Percentiles rank a stretch among this genome's conserved stretches.
phyloP scores from a whole-genome alignment of 2,113 vertebrate species.

The Sakesphorus luctuosus region DNA sequence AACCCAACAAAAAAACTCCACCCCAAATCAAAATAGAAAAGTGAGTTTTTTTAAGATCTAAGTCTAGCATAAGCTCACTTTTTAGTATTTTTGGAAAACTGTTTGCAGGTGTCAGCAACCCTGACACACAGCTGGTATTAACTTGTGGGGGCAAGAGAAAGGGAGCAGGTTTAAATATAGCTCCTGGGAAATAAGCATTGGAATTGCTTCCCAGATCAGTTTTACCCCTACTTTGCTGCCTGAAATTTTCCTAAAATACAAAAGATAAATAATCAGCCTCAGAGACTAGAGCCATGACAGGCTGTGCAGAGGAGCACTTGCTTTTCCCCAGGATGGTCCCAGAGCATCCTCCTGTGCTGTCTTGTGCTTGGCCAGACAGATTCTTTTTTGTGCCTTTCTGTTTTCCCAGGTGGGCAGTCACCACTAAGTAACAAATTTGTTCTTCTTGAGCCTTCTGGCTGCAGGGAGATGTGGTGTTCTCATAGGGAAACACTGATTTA shows the following conservation, averaged over 20 bases:
- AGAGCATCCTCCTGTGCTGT: neutral
- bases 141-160: neutral
- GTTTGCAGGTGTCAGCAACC: neutral
- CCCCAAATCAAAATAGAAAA: neutral
- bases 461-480: neutral
- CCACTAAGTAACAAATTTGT: neutral
- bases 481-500: neutral
- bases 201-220: neutral
- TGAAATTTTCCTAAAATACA: neutral
- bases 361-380: neutral
- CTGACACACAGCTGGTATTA: constrained; percentile 1
- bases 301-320: neutral
- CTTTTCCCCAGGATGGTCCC: neutral
- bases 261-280: neutral
- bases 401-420: neutral
- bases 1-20: neutral
- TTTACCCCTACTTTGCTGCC: neutral
- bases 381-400: neutral
- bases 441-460: neutral
- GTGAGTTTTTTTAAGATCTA: neutral
- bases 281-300: neutral
- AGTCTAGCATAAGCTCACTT: neutral
- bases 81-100: neutral
- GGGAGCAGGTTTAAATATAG: constrained; percentile 4
- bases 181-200: neutral